Conservation (phyloP, 2,888 invertebrate genomes). For the Pammene fasciana region DNA sequence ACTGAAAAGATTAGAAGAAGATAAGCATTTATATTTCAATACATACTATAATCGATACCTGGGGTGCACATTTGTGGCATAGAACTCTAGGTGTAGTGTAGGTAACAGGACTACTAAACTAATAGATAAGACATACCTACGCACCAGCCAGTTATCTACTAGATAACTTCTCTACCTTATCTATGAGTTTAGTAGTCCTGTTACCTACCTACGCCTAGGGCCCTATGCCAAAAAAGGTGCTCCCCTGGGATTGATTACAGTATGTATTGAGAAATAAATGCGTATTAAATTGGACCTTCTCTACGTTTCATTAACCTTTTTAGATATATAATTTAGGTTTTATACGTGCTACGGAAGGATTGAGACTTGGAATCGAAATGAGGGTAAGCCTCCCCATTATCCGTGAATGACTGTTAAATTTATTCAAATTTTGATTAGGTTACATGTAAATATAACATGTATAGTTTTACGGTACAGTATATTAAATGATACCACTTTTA, state of each 20-base stretch:
- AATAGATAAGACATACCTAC: neutral
- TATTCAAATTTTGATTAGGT: neutral
- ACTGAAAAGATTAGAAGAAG: slow-evolving; percentile 2
- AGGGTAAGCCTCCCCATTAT: neutral
- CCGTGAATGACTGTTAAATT: slow-evolving; percentile 2
- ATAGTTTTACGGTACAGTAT: neutral
- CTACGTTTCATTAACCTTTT: neutral
- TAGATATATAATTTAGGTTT: neutral
- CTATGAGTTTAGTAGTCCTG: neutral
- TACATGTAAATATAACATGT: neutral
- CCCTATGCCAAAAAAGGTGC: neutral
- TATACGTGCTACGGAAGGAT: neutral
- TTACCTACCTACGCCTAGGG: neutral
- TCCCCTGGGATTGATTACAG: no score
- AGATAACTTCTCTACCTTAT: neutral
- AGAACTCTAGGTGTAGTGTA: neutral
- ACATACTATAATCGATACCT: no score
- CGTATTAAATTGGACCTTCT: neutral
- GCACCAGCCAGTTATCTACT: no score
- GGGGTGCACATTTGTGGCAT: neutral
- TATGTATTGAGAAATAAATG: no score
- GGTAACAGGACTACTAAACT: neutral
- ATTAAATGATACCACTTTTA: no score
- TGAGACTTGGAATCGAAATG: slow-evolving; percentile 9
- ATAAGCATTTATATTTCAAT: no score